Percentiles rank a stretch among this genome's conserved stretches.
Conservation (phyloP, 2,888 invertebrate genomes). For the Autographa gamma region DNA sequence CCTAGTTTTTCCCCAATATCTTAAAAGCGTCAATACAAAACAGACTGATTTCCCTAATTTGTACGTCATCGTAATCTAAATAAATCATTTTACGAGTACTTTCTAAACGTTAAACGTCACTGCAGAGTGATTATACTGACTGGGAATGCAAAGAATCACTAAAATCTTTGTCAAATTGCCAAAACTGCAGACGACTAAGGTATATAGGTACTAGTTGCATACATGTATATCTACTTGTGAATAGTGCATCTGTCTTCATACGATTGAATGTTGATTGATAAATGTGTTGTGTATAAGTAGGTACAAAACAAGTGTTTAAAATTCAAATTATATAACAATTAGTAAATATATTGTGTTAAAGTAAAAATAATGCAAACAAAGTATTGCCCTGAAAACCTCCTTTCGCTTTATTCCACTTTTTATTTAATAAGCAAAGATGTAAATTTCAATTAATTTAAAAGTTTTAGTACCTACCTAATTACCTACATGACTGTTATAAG, state of each 20-base stretch:
- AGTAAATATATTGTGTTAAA: not conserved
- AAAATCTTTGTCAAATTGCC: slow-evolving; percentile 62
- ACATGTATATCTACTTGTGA: slow-evolving; percentile 12
- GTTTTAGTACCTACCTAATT: too few species aligned
- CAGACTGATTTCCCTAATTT: not conserved
- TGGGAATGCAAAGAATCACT: slow-evolving; percentile 50
- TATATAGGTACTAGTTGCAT: slow-evolving; percentile 11
- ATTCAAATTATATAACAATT: slow-evolving; percentile 12
- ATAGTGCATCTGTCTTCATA: slow-evolving; percentile 47
- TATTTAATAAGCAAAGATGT: not conserved
- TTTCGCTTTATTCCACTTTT: not conserved
- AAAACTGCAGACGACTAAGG: slow-evolving; percentile 37
- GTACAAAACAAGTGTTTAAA: slow-evolving; percentile 25
- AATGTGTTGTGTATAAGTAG: slow-evolving; percentile 11
- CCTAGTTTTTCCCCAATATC: not conserved
- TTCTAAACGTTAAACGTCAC: slow-evolving; percentile 41
- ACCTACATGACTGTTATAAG: too few species aligned
- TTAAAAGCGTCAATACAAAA: not conserved
- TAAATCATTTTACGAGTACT: slow-evolving; percentile 29
- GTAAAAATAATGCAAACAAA: not conserved
- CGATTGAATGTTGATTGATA: slow-evolving; percentile 38
- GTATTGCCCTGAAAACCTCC: slow-evolving; percentile 1
- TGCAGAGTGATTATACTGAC: slow-evolving; percentile 53
- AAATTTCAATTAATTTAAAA: not conserved
- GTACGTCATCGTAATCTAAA: slow-evolving; percentile 16